These are phyloP conservation scores for Eupeodes luniger DNA, from an alignment of 2,888 invertebrate species.

Conservation along the genomic window DNA sequence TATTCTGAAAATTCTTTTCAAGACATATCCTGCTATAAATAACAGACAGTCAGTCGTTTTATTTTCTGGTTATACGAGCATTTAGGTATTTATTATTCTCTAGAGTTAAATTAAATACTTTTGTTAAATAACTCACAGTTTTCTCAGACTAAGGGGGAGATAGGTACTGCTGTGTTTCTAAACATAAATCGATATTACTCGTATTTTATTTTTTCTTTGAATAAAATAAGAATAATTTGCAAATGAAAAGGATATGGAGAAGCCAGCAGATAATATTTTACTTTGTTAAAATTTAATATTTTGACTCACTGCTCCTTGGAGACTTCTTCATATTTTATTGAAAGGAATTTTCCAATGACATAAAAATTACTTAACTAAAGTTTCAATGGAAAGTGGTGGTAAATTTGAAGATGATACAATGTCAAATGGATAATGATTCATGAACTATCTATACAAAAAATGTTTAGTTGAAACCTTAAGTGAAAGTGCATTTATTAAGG, in stretches of 20 bases:
- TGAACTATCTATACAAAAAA: neutral
- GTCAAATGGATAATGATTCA: neutral
- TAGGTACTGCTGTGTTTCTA: neutral
- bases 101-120: neutral
- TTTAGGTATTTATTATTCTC: neutral
- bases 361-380: neutral
- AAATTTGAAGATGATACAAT: neutral
- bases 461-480: neutral
- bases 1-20: neutral
- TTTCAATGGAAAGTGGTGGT: neutral
- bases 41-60: neutral
- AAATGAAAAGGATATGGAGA: neutral
- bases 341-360: neutral
- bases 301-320: neutral
- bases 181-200: neutral
- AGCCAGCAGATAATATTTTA: neutral
- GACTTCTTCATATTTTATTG: neutral
- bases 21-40: neutral
- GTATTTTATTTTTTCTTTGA: neutral
- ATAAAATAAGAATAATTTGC: neutral
- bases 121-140: neutral
- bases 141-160: neutral
- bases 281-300: conserved; percentile 4
- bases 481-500: too few relatives aligned
- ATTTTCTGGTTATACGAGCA: neutral